A percentile compares a stretch with the other conserved stretches of the same genome.
Evolutionary conservation across 2,888 invertebrate species (phyloP).

Genomic region (Tetrapedia diversipes): DNA sequence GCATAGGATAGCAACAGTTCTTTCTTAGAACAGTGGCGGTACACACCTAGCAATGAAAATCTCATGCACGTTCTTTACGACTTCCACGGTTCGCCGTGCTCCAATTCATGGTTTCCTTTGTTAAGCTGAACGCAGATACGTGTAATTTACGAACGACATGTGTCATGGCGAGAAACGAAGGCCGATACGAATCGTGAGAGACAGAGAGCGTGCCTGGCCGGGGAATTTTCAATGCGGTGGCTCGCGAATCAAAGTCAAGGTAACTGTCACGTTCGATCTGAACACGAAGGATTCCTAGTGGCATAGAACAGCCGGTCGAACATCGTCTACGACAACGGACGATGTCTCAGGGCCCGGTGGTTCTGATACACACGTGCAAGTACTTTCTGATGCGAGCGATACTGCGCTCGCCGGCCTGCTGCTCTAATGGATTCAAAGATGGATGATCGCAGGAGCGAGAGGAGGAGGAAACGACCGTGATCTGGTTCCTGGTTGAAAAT

Average conservation of each 20-base stretch:
- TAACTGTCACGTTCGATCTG: conserved; percentile 59
- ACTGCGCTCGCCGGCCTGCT: conserved; percentile 58
- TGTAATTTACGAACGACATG: conserved; percentile 43
- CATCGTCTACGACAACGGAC: conserved; percentile 48
- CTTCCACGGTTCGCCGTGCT: neutral
- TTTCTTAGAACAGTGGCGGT: too few species aligned
- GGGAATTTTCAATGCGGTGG: conserved; percentile 52
- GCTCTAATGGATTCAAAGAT: conserved; percentile 70
- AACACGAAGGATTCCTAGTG: conserved; percentile 56
- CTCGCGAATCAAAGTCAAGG: conserved; percentile 64
- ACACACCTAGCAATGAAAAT: neutral
- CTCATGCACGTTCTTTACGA: neutral
- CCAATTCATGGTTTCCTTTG: neutral
- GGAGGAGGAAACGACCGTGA: conserved; percentile 29
- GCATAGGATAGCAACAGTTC: too few species aligned
- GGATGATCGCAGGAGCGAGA: conserved; percentile 60
- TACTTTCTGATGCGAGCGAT: conserved; percentile 70
- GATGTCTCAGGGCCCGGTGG: conserved; percentile 47
- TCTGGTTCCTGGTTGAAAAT: conserved; percentile 21
- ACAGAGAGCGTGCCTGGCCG: conserved; percentile 34
- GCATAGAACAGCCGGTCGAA: conserved; percentile 54
- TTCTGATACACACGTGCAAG: conserved; percentile 67
- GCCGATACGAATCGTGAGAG: conserved; percentile 48
- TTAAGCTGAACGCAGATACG: conserved; percentile 8
- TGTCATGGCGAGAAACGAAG: conserved; percentile 35